Evolutionary conservation across 2,888 invertebrate species (phyloP), one percentile per base, ranked within the genome.

Genomic region (Apodemia hepburni): DNA sequence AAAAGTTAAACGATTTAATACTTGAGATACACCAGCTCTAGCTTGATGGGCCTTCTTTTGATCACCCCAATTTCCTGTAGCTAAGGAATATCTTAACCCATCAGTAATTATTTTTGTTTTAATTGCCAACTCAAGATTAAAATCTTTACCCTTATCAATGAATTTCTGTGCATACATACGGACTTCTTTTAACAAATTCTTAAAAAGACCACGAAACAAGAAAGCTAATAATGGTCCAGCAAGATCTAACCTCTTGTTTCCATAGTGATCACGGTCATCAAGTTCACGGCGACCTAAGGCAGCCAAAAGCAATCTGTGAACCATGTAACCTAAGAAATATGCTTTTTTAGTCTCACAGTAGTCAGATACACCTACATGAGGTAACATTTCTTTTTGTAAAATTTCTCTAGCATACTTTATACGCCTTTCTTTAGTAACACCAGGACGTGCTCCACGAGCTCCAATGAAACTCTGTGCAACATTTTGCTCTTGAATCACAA

Each of bases 341-440:
- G 99, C 99, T 80, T 99, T 99, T 82, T 99, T 99, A 0, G 99
- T 99, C 91, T 99, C 99, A 92, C 99, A 99, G 84, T 99, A 99
- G 82, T 99, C 99, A 51, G 99, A 98, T 1, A 99, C 98, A 70
- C 99, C 99, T 65, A 99, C 99, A 90, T 99, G 99, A 0, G 99
- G 99, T 73, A 99, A 93, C 98, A 99, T 98, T 96, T 99, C 99
- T 79, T 99, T 99, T 80, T 99, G 99, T 67, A 99, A 92, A 87
- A 99, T 99, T 95, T 99, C 99, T 80, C 97, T 95, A 0, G 99
- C 99, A 89, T 99, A 99, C 90, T 99, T 99, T 60, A 99, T 98
- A 93, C 99, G 96, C 81, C 98, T 99, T 74, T 99, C 99, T 85
- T 98, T 98, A 0, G 99, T 98, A 0, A 99, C 99, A 82, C 99